Base-by-base conservation (phyloP, 23 tunicate species). In the Halocynthia roretzi region DNA sequence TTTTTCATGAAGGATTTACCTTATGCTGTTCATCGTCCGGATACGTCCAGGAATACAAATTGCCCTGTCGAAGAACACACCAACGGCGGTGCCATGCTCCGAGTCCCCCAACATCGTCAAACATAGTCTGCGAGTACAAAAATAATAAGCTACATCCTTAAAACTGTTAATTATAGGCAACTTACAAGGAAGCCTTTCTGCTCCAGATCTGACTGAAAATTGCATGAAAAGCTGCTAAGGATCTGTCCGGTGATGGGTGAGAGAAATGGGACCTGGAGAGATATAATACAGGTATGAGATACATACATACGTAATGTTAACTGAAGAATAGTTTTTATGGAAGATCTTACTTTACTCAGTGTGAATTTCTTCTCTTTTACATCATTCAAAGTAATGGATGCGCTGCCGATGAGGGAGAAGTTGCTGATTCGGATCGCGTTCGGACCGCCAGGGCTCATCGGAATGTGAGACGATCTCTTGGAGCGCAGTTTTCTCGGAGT, bases 21-120 rank as follows among this genome's bases (percentile, higher is more conserved):
- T 91, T 91, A 62, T 82, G 67, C 56, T 92, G 82, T 62, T 92
- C 98, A 73, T 92, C 98, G 68, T 92, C 98, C 5, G 98, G 98
- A 62, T 92, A 92, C 8, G 88, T 83, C 98, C 98, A 92, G 15
- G 87, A 82, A 56, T 74, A 92, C 6, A 92, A 77, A 6, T 76
- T 90, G 52, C 98, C 98, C 20, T 78, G 80, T n/a, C 66, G 53
- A 19, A 92, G 82, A 6, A 77, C 87, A 77, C 98, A 92, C 98
- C 98, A 92, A 7, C 98, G 71, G 65, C 98, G 57, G 69, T 82
- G 87, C 92, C 92, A 86, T 62, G 98, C 91, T 68, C 92, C 92
- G 53, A 92, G 68, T 9, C 92, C 92, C n/a, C 98, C 98, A 22
- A 92, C 98, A 62, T 92, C 98, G 54, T 92, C 87, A 69, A 92